Percentiles rank a stretch among this genome's conserved stretches.
These are phyloP conservation scores for Hypomecis atomaria DNA, from an alignment of 2,888 invertebrate species.

Conservation along the genomic window DNA sequence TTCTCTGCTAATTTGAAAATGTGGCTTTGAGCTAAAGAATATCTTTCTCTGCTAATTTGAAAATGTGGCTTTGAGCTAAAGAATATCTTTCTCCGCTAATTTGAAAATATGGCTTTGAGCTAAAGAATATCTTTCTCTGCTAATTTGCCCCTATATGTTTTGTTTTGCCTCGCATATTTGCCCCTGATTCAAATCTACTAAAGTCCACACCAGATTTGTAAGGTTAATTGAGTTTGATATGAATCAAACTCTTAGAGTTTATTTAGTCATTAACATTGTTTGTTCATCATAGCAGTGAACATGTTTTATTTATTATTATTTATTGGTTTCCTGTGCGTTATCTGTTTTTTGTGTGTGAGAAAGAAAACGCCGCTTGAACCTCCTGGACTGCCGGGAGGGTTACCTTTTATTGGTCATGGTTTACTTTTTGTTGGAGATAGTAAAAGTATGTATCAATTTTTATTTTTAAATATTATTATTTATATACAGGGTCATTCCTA, in stretches of 20 bases:
- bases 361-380: conserved; percentile 8
- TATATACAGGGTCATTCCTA: too few species aligned
- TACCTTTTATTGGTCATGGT: conserved; percentile 14
- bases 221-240: neutral
- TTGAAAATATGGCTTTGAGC: too few species aligned
- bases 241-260: neutral
- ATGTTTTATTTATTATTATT: conserved; percentile 5
- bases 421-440: conserved; percentile 10
- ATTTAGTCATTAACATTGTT: neutral
- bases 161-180: too few species aligned
- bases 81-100: too few species aligned
- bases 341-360: neutral
- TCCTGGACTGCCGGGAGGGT: conserved; percentile 12
- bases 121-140: too few species aligned
- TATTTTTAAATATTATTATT: too few species aligned
- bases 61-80: too few species aligned
- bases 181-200: too few species aligned
- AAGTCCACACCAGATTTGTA: neutral
- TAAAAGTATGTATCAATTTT: conserved; percentile 9
- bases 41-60: too few species aligned
- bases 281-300: neutral
- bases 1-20: too few species aligned
- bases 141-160: too few species aligned
- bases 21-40: too few species aligned
- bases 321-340: neutral